phyloP scores from a whole-genome alignment of 1,140 invertebrate species.

The Chymomyza costata region DNA sequence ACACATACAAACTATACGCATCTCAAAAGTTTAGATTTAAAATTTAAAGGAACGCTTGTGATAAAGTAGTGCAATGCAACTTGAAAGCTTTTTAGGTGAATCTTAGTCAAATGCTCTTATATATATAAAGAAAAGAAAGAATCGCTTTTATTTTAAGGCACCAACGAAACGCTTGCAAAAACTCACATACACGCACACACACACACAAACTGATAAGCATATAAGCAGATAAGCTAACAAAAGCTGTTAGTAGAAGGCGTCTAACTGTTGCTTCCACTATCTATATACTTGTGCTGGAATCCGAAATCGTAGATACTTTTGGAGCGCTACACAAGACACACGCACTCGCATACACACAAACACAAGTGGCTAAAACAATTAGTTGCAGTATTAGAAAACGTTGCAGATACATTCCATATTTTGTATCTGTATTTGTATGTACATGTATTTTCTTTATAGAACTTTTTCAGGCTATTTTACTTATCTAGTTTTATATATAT shows the following conservation, averaged over 20 bases:
- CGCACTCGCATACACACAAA: slow-evolving; percentile 12
- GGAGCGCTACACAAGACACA: too few relatives aligned
- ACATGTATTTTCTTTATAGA: slow-evolving; percentile 42
- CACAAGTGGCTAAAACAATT: slow-evolving; percentile 28
- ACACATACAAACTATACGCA: slow-evolving; percentile 17
- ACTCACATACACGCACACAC: slow-evolving; percentile 7
- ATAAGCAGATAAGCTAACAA: slow-evolving; percentile 8
- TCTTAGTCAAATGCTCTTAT: too few relatives aligned
- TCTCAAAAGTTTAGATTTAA: neutral
- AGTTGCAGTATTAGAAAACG: slow-evolving; percentile 14
- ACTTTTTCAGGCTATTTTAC: slow-evolving; percentile 69
- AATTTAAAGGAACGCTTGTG: neutral
- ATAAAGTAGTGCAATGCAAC: slow-evolving; percentile 13
- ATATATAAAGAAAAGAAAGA: too few relatives aligned
- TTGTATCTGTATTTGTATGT: slow-evolving; percentile 30
- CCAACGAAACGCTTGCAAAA: neutral
- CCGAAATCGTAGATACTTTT: too few relatives aligned
- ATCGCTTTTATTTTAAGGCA: too few relatives aligned
- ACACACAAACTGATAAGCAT: slow-evolving; percentile 6
- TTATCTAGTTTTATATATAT: too few relatives aligned
- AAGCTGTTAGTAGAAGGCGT: too few relatives aligned
- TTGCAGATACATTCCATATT: slow-evolving; percentile 2
- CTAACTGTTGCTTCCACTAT: slow-evolving; percentile 26
- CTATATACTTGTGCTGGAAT: too few relatives aligned
- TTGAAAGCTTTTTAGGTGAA: slow-evolving; percentile 39